These are phyloP conservation scores for Drosophila albomicans DNA, from an alignment of 1,140 invertebrate genomes.

Conservation along the genomic window DNA sequence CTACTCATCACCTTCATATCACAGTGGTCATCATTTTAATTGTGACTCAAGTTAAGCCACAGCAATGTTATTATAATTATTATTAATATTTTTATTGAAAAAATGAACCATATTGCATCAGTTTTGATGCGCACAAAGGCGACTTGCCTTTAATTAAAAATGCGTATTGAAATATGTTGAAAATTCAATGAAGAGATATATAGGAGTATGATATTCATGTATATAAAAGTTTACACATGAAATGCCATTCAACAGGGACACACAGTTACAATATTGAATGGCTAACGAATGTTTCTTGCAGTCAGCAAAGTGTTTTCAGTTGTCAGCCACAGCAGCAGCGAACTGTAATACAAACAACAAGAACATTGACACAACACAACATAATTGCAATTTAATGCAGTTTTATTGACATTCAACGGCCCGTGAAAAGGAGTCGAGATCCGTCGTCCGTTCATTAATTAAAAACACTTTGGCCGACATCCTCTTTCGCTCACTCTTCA, in stretches of 20 bases:
- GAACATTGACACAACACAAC: conserved; percentile 49
- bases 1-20: not conserved
- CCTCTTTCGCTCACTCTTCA: not conserved
- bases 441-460: conserved; percentile 68
- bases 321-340: conserved; percentile 41
- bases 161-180: conserved; percentile 44
- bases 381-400: conserved; percentile 81
- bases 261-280: conserved; percentile 37
- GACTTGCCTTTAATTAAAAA: conserved; percentile 73
- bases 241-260: conserved; percentile 36
- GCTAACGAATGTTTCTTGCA: conserved; percentile 48
- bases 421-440: conserved; percentile 53
- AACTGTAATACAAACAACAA: not conserved
- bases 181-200: conserved; percentile 27
- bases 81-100: conserved; percentile 18
- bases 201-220: not conserved
- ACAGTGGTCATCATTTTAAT: conserved; percentile 13
- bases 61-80: conserved; percentile 29
- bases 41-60: conserved; percentile 31
- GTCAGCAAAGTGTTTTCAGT: conserved; percentile 48
- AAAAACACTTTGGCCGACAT: conserved; percentile 63
- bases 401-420: conserved; percentile 70
- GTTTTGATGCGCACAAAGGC: conserved; percentile 5
- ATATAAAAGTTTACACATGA: conserved; percentile 1
- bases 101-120: conserved; percentile 4